These are phyloP conservation scores for Telmatherina bonti DNA, from an alignment of 2,797 vertebrate species.

Conservation along the genomic window DNA sequence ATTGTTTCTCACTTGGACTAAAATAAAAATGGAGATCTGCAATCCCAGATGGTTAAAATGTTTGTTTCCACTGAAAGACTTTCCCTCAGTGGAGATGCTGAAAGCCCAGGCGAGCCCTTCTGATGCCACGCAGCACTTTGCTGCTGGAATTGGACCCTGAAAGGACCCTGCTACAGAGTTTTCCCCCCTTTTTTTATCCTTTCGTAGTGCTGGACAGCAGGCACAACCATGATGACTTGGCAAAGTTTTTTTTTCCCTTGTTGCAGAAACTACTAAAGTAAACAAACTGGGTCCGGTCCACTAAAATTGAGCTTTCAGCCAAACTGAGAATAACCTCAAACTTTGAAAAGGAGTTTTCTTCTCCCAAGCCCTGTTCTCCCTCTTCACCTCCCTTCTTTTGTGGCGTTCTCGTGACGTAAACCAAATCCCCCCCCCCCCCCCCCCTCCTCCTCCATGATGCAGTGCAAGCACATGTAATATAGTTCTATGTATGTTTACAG, in stretches of 20 bases:
- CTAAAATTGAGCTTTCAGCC: slow-evolving; percentile 74
- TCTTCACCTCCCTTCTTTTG: slow-evolving; percentile 80
- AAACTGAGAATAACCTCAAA: slow-evolving; percentile 68
- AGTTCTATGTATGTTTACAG: slow-evolving; percentile 99
- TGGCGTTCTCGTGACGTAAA: slow-evolving; percentile 92
- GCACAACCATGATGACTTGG: slow-evolving; percentile 39
- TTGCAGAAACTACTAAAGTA: slow-evolving; percentile 30
- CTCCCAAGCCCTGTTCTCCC: slow-evolving; percentile 56
- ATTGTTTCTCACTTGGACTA: background rate
- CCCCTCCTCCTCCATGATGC: slow-evolving; percentile 77
- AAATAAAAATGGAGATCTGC: slow-evolving; percentile 3
- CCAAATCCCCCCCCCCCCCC: slow-evolving; percentile 76
- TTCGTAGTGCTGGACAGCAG: slow-evolving; percentile 50
- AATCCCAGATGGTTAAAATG: slow-evolving; percentile 7
- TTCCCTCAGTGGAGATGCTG: slow-evolving; percentile 29
- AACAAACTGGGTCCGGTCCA: slow-evolving; percentile 32
- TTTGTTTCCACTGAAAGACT: slow-evolving; percentile 49
- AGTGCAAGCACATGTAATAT: slow-evolving; percentile 99
- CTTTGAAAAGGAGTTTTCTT: slow-evolving; percentile 59
- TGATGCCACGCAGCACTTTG: slow-evolving; percentile 41
- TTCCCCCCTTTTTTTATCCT: slow-evolving; percentile 39
- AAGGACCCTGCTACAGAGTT: slow-evolving; percentile 46
- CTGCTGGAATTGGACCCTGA: slow-evolving; percentile 49
- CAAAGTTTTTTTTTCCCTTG: slow-evolving; percentile 36
- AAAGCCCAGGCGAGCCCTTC: slow-evolving; percentile 30